Evolutionary conservation across 2,888 invertebrate species (phyloP).

Genomic region (Orthosia gracilis): DNA sequence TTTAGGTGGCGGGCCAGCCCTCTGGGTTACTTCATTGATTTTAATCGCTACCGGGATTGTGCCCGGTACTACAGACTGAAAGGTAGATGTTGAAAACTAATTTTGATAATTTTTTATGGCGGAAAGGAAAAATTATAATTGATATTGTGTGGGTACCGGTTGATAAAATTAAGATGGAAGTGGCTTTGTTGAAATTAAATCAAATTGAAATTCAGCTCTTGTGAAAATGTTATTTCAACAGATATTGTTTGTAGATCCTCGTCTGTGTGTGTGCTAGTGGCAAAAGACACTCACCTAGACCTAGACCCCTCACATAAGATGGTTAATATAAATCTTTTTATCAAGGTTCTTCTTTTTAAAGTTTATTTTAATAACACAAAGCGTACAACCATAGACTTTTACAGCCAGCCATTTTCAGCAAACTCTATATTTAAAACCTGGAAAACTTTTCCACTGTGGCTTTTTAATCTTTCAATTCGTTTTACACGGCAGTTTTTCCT

Average conservation of each 20-base stretch:
- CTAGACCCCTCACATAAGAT: no score
- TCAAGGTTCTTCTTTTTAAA: no score
- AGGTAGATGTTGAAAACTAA: conserved; percentile 29
- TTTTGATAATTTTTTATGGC: conserved; percentile 38
- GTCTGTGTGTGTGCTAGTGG: no score
- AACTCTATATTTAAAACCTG: not conserved
- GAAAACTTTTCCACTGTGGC: not conserved
- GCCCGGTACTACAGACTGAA: conserved; percentile 25
- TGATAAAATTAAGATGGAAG: not conserved
- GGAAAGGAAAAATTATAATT: not conserved
- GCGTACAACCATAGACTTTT: not conserved
- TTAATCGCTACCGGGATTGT: conserved; percentile 68
- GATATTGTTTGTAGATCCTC: no score
- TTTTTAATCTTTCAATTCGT: conserved; percentile 15
- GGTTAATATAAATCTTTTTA: no score
- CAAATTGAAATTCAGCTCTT: no score
- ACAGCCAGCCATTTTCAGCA: not conserved
- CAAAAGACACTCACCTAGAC: no score
- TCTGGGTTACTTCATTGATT: conserved; percentile 78
- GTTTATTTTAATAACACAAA: not conserved
- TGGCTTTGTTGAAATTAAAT: not conserved
- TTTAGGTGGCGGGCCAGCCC: conserved; percentile 78
- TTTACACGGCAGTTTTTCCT: conserved; percentile 2
- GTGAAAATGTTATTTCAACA: no score
- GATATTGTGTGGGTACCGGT: not conserved